Percentiles rank a stretch among this genome's conserved stretches.
Evolutionary conservation across 2,888 invertebrate species (phyloP).

Genomic region (Rhodophaea formosa): DNA sequence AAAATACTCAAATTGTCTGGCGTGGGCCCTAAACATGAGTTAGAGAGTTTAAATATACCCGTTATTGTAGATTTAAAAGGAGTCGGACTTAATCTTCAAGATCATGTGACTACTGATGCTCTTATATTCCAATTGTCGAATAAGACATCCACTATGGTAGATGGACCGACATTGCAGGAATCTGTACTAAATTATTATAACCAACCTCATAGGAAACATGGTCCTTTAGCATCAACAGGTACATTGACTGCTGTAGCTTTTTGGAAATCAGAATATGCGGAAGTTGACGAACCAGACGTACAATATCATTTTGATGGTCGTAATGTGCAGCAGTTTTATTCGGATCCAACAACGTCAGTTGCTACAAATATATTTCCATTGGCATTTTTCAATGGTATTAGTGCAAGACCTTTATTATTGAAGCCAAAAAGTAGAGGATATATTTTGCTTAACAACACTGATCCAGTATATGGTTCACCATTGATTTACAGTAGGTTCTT

Average conservation of each 20-base stretch:
- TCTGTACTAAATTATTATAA: constrained; percentile 69
- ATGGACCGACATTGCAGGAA: constrained; percentile 53
- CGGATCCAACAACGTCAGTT: constrained; percentile 77
- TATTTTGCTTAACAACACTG: constrained; percentile 82
- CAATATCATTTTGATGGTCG: constrained; percentile 84
- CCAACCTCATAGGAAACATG: constrained; percentile 59
- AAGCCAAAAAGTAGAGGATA: constrained; percentile 84
- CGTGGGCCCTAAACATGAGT: constrained; percentile 82
- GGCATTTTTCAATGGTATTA: constrained; percentile 83
- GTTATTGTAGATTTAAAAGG: constrained; percentile 82
- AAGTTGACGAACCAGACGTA: constrained; percentile 81
- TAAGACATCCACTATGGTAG: constrained; percentile 73
- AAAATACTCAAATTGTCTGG: constrained; percentile 84
- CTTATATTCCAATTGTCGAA: constrained; percentile 72
- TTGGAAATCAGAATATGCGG: constrained; percentile 77
- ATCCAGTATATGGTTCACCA: constrained; percentile 87
- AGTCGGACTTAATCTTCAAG: constrained; percentile 88
- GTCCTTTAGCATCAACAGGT: constrained; percentile 79
- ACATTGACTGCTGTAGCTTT: constrained; percentile 82
- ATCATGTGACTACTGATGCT: constrained; percentile 85
- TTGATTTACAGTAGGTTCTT: constrained; percentile 87
- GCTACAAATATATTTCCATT: constrained; percentile 78
- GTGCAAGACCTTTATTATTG: constrained; percentile 82
- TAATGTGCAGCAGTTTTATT: constrained; percentile 79
- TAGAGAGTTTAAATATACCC: constrained; percentile 72